These are phyloP conservation scores for Mus caroli DNA, from an alignment of 2,797 vertebrate species.

Conservation along the genomic window DNA sequence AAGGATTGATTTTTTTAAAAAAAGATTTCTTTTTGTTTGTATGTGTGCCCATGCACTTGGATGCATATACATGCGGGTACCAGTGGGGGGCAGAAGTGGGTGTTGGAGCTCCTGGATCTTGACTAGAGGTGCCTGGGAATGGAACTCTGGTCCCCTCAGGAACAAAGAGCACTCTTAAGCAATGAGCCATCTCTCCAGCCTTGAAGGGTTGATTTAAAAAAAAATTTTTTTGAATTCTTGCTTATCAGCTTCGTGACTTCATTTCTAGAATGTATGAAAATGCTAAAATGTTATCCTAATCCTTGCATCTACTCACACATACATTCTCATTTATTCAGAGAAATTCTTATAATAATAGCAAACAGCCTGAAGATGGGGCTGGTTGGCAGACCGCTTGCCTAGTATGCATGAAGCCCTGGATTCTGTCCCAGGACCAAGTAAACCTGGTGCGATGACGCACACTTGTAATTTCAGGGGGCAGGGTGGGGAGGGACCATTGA, in stretches of 20 bases:
- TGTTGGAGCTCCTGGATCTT: not conserved
- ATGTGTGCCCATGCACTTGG: not conserved
- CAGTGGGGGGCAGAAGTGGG: not conserved
- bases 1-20: not conserved
- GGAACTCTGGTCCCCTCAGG: not conserved
- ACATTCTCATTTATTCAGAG: slow-evolving; percentile 37
- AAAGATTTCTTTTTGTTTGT: not conserved
- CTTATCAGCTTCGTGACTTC: slow-evolving; percentile 15
- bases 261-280: slow-evolving; percentile 26
- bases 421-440: not conserved
- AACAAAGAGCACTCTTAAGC: not conserved
- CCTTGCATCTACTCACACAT: slow-evolving; percentile 22
- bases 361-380: not conserved
- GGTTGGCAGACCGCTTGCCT: not conserved
- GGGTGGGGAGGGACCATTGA: not conserved
- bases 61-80: too few species aligned
- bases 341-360: not conserved
- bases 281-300: not conserved
- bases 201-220: not conserved
- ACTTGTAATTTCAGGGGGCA: not conserved
- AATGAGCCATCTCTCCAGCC: not conserved
- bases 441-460: too few species aligned
- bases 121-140: not conserved
- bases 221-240: not conserved
- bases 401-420: not conserved